These are phyloP conservation scores for Tokudaia muenninki DNA, from an alignment of 2,797 vertebrate species.

Conservation along the genomic window DNA sequence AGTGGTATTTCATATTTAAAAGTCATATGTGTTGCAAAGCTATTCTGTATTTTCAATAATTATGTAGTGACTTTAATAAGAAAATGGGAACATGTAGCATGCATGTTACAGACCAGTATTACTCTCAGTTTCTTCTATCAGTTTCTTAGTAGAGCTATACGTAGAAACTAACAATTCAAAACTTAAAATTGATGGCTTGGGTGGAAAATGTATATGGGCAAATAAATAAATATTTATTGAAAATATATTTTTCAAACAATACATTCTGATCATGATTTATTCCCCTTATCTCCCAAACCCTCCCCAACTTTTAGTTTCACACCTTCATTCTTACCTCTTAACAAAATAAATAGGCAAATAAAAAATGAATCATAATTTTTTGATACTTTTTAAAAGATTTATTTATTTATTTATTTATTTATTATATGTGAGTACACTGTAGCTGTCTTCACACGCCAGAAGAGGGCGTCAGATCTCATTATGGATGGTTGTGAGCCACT, in stretches of 20 bases:
- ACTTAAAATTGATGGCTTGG: neutral
- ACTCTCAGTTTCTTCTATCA: neutral
- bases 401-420: too few species aligned
- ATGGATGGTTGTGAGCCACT: too few species aligned
- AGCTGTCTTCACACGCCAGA: too few species aligned
- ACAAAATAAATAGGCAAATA: neutral
- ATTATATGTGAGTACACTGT: too few species aligned
- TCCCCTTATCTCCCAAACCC: neutral
- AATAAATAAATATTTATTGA: neutral
- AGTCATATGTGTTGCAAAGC: neutral
- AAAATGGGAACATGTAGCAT: neutral
- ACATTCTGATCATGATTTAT: neutral
- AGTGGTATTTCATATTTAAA: neutral
- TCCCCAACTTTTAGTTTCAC: neutral
- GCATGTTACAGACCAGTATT: too few species aligned
- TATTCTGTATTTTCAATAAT: conserved; percentile 5
- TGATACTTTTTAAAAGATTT: too few species aligned
- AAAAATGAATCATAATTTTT: neutral
- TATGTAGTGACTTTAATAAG: neutral
- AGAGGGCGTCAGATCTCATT: too few species aligned
- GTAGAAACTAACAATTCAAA: neutral
- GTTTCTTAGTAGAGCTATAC: neutral
- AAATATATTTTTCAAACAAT: neutral
- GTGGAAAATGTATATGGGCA: neutral
- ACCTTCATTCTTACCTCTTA: neutral